These are phyloP conservation scores for Anoplolepis gracilipes DNA, from an alignment of 1,140 invertebrate species.

Conservation along the genomic window DNA sequence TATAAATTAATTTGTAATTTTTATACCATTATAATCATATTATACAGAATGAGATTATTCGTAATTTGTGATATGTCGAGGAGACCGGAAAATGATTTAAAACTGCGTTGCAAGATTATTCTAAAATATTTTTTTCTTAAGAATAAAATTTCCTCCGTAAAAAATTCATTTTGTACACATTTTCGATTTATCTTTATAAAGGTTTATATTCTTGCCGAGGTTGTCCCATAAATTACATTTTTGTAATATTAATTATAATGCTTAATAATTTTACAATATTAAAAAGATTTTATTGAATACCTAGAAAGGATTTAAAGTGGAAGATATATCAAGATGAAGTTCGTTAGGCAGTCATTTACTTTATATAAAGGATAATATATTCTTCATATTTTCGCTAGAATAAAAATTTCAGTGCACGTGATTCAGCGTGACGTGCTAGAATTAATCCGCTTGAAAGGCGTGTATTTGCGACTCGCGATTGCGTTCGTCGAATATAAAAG, in stretches of 20 bases:
- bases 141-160: background rate
- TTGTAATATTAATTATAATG: background rate
- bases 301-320: background rate
- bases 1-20: too few species aligned
- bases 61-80: too few species aligned
- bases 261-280: background rate
- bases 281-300: background rate
- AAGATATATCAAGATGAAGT: slow-evolving; percentile 4
- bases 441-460: slow-evolving; percentile 34
- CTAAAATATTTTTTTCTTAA: background rate
- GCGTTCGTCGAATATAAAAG: slow-evolving; percentile 8
- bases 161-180: background rate
- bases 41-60: too few species aligned
- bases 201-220: background rate
- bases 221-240: background rate
- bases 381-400: background rate
- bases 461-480: background rate
- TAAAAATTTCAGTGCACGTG: slow-evolving; percentile 33
- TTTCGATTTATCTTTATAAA: background rate
- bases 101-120: too few species aligned
- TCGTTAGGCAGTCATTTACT: slow-evolving; percentile 5
- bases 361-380: slow-evolving; percentile 6
- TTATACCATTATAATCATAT: too few species aligned
- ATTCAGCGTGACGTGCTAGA: slow-evolving; percentile 30
- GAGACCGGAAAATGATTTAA: too few species aligned